These are phyloP conservation scores for Melinopterus prodromus DNA, from an alignment of 2,888 invertebrate species.

Conservation along the genomic window DNA sequence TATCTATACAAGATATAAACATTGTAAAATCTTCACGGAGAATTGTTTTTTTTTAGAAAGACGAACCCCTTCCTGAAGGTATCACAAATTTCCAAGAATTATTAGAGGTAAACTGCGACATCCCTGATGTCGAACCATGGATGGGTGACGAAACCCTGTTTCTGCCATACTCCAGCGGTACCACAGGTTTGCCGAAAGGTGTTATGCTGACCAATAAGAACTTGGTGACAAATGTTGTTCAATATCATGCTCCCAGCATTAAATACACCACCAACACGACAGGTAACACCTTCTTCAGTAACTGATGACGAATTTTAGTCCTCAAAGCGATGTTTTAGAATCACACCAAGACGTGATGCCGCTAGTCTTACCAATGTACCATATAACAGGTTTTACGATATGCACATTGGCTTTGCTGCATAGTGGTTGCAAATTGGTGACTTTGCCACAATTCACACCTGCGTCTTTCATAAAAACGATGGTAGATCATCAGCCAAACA, in stretches of 20 bases:
- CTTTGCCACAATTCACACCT: conserved; percentile 79
- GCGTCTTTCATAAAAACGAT: conserved; percentile 71
- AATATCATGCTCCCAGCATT: conserved; percentile 39
- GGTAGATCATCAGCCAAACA: conserved; percentile 68
- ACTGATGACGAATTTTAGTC: not conserved
- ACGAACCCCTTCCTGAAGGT: conserved; percentile 64
- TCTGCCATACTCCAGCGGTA: conserved; percentile 87
- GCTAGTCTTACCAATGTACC: conserved; percentile 82
- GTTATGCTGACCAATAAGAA: conserved; percentile 72
- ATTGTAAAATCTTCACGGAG: not conserved
- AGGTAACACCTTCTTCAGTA: conserved; percentile 27
- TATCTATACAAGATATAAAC: conserved; percentile 6
- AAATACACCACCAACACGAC: conserved; percentile 24
- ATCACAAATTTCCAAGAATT: conserved; percentile 70
- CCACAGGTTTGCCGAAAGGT: conserved; percentile 84
- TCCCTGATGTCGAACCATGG: conserved; percentile 62
- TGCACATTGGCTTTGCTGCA: conserved; percentile 66
- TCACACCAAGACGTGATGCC: conserved; percentile 70
- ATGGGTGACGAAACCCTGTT: conserved; percentile 70
- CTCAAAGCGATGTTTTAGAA: conserved; percentile 7
- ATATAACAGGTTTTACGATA: conserved; percentile 77
- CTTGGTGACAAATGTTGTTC: conserved; percentile 63
- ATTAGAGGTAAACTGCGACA: conserved; percentile 61
- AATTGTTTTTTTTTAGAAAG: conserved; percentile 48
- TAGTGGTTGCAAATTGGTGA: conserved; percentile 71